Conservation (phyloP, 2,113 vertebrate species). For the Ahaetulla prasina region DNA sequence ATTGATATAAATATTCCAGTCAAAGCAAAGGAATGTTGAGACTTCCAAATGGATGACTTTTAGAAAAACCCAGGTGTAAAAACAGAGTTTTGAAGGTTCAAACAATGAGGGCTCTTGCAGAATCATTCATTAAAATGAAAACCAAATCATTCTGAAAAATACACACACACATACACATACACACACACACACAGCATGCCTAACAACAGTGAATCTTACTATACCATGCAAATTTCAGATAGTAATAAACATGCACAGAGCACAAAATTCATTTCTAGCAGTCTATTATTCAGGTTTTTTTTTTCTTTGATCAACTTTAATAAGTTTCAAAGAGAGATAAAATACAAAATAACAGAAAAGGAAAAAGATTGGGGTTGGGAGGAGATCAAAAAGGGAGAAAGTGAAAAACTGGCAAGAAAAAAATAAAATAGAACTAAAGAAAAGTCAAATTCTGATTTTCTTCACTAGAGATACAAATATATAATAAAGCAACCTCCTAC, state of each 20-base stretch:
- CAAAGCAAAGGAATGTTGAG: slow-evolving; percentile 15
- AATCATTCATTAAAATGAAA: background rate
- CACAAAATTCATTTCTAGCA: background rate
- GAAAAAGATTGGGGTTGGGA: background rate
- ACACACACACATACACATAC: background rate
- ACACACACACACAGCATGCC: background rate
- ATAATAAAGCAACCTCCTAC: background rate
- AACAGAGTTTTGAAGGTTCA: background rate
- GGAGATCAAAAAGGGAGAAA: background rate
- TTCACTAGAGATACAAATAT: background rate
- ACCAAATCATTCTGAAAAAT: background rate
- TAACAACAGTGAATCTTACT: background rate
- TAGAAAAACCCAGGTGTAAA: background rate
- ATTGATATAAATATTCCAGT: slow-evolving; percentile 50
- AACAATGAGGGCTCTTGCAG: too few species aligned
- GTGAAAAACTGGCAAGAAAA: background rate
- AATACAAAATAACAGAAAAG: background rate
- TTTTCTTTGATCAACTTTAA: background rate
- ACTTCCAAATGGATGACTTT: slow-evolving; percentile 35
- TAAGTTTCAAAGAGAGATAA: background rate
- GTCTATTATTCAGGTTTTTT: background rate
- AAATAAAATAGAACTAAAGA: background rate
- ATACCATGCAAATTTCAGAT: background rate
- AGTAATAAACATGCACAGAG: background rate
- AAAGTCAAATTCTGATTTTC: background rate